These are phyloP conservation scores for Oegoconia quadripuncta DNA, from an alignment of 2,888 invertebrate genomes.

Conservation along the genomic window DNA sequence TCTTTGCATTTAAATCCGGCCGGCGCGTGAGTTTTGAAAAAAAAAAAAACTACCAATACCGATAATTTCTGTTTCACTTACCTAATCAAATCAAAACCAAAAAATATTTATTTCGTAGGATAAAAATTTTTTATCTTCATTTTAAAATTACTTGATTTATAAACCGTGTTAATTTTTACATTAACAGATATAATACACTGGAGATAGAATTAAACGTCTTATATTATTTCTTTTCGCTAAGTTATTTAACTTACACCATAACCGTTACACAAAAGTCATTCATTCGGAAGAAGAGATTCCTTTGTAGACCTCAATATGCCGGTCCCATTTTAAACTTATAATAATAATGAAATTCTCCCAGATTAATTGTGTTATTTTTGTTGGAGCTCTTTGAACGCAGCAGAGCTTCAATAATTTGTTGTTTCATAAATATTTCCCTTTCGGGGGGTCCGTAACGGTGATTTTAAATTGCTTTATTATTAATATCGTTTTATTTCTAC, in stretches of 20 bases:
- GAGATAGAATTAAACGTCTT: neutral
- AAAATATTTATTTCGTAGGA: too few relatives aligned
- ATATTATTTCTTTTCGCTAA: conserved; percentile 14
- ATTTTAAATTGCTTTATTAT: conserved; percentile 23
- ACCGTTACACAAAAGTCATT: conserved; percentile 44
- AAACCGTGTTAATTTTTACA: too few relatives aligned
- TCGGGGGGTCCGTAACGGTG: conserved; percentile 15
- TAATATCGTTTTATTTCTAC: conserved; percentile 9
- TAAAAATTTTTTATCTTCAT: too few relatives aligned
- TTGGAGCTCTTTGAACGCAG: conserved; percentile 42
- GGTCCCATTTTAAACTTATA: conserved; percentile 57
- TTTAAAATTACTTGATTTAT: too few relatives aligned
- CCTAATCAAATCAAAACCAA: too few relatives aligned
- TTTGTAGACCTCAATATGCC: conserved; percentile 51
- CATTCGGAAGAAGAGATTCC: conserved; percentile 51
- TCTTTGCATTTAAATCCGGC: too few relatives aligned
- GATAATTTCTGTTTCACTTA: too few relatives aligned
- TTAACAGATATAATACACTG: neutral
- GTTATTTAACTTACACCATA: conserved; percentile 27
- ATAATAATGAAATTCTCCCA: conserved; percentile 55
- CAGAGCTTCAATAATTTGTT: conserved; percentile 54
- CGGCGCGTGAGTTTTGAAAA: too few relatives aligned
- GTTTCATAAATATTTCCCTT: conserved; percentile 44
- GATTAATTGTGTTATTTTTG: conserved; percentile 69
- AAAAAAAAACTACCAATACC: too few relatives aligned